Evolutionary conservation across 2,888 invertebrate species (phyloP), one percentile per base, ranked within the genome.

Genomic region (Limnephilus lunatus): DNA sequence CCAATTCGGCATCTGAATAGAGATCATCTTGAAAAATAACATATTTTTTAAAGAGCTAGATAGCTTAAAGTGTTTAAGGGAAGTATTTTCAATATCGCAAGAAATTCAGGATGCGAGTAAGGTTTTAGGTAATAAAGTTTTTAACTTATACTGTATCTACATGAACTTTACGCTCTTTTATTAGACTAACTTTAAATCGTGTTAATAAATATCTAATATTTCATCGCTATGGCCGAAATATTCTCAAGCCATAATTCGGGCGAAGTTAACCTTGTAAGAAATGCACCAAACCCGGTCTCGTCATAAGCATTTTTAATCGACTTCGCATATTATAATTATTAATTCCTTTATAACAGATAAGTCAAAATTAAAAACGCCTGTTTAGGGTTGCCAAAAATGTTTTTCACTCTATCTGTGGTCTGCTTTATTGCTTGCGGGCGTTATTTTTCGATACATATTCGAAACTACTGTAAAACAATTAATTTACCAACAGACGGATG

Each of bases 291-390:
- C 35, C 44, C 30, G 30, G 9, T 48, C 5, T n/a, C 44, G 44
- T 86, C n/a, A 12, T 44, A 14, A 86, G 48, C 30, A n/a, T 35
- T 86, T 39, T 86, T 86, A 86, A 86, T 86, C 86, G 30, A 48
- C n/a, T 30, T 86, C 44, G 30, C 39, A 39, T 86, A 86, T n/a
- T 86, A 86, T n/a, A 86, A 86, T 48, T 86, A 86, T 48, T 86
- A 86, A 86, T 86, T 86, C 48, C 44, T 30, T 86, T n/a, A 25
- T 44, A 86, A 30, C 11, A 86, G 86, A 86, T 86, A 44, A 35
- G 48, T 86, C 86, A 86, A 86, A 86, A 86, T 86, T 86, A 86
- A 86, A 44, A 48, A 48, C 48, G n/a, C 30, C 14, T n/a, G 15
- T 0, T 44, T 19, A 86, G 86, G 86, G 86, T 44, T 86, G 44